A percentile compares a stretch with the other conserved stretches of the same genome.
phyloP scores from a whole-genome alignment of 2,888 invertebrate genomes.

The Acleris literana region DNA sequence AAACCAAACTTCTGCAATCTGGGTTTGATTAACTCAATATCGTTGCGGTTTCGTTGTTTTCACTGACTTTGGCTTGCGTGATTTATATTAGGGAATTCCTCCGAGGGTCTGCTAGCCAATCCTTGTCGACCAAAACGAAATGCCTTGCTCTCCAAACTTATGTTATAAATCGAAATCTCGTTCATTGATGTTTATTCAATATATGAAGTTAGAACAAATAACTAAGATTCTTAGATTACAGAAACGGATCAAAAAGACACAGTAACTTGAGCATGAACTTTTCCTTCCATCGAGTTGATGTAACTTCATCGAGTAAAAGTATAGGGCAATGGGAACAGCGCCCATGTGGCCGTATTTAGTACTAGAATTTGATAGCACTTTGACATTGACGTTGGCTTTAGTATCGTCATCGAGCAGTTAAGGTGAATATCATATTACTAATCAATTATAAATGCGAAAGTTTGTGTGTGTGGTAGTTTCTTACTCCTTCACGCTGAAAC shows the following conservation, averaged over 20 bases:
- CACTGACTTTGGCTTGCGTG: constrained; percentile 16
- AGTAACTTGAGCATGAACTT: no score
- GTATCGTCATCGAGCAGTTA: no score
- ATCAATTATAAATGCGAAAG: no score
- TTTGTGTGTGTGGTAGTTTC: no score
- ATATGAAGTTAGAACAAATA: background rate
- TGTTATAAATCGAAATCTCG: constrained; percentile 10
- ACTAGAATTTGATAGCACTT: no score
- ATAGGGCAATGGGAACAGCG: no score
- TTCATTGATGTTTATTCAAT: background rate
- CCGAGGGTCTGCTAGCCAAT: constrained; percentile 14
- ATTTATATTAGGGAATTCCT: constrained; percentile 34
- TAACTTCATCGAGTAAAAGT: no score
- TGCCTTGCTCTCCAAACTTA: constrained; percentile 4
- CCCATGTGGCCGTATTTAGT: no score
- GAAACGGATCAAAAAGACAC: background rate
- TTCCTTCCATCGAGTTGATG: no score
- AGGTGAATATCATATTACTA: no score
- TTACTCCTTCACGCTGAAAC: no score
- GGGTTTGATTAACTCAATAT: constrained; percentile 27
- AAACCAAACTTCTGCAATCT: constrained; percentile 1
- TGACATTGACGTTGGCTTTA: no score
- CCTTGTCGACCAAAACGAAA: constrained; percentile 12
- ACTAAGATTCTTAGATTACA: background rate
- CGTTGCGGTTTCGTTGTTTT: constrained; percentile 26